Evolutionary conservation across 2,888 invertebrate species (phyloP), one percentile per base, ranked within the genome.

Genomic region (Sphaerophoria taeniata): DNA sequence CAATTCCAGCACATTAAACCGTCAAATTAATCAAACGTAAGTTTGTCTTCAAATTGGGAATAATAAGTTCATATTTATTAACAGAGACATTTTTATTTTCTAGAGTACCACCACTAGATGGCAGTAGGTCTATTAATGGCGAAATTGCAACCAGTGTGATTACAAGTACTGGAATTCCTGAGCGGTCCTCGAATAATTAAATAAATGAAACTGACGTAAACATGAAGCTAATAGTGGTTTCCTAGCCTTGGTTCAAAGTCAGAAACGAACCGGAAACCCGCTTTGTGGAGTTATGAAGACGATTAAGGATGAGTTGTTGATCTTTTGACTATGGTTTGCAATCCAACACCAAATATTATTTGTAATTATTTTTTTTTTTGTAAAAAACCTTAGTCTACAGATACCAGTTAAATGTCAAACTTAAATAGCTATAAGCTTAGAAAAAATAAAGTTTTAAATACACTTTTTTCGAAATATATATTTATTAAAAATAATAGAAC

Each of bases 81-180:
- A 43, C 9, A 43, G 24, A 24, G 1, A 24, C 24, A 43, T 31
- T 74, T 65, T 65, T 43, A 34, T 72, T 58, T 92, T 93, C 67
- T 89, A 94, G 94, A 88, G 93, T 94, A 67, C 93, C 94, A 88
- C 93, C 94, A 84, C 90, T 94, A 89, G 94, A 94, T 89, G 89
- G 88, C n/a, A 88, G 89, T 45, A 89, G 92, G 34, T 88, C 89
- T 6, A 82, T 88, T 63, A 91, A 90, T 77, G 90, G 89, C 34
- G 92, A 92, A 82, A 89, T 92, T 14, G 89, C 91, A 72, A 93
- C 90, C 12, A 93, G 92, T 78, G 94, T 94, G 63, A 94, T 94
- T 87, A 94, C 94, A 6, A 93, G 94, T 60, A 94, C 94, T 39
- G 92, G 92, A 6, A 87, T 91, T 51, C 91, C 92, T 49, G 92